Evolutionary conservation across 2,113 vertebrate genomes (phyloP).

Genomic region (Bos javanicus): DNA sequence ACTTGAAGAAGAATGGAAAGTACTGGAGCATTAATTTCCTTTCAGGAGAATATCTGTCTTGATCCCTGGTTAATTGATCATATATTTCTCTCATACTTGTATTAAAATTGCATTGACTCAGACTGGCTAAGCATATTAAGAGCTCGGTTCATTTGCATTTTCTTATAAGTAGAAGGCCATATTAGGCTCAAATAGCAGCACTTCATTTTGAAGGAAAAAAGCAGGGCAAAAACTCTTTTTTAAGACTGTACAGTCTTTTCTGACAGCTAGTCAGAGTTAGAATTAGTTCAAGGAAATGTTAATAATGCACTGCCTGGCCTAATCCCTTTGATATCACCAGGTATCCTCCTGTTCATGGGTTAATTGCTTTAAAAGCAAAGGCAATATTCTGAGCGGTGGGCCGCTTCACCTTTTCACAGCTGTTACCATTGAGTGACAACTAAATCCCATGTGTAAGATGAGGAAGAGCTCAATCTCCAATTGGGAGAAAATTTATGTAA

Average conservation of each 20-base stretch:
- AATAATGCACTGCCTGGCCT: constrained; percentile 88
- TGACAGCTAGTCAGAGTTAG: constrained; percentile 90
- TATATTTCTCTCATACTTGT: constrained; percentile 61
- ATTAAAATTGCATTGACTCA: constrained; percentile 64
- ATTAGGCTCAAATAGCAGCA: constrained; percentile 76
- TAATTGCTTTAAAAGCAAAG: constrained; percentile 97
- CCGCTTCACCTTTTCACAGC: constrained; percentile 95
- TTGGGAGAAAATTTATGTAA: constrained; percentile 94
- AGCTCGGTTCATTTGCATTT: constrained; percentile 83
- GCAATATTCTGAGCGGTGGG: constrained; percentile 95
- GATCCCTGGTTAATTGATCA: constrained; percentile 81
- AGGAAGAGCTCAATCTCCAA: constrained; percentile 96
- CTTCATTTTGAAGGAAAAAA: constrained; percentile 77
- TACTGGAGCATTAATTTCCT: constrained; percentile 71
- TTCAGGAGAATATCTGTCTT: constrained; percentile 69
- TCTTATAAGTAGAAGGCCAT: constrained; percentile 76
- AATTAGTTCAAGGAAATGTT: constrained; percentile 93
- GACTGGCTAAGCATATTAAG: constrained; percentile 76
- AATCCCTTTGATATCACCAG: constrained; percentile 93
- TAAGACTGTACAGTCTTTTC: constrained; percentile 84
- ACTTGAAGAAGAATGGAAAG: constrained; percentile 62
- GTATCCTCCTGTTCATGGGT: constrained; percentile 94
- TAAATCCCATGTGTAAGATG: constrained; percentile 97
- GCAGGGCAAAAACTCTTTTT: constrained; percentile 73
- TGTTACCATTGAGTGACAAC: constrained; percentile 95